phyloP scores from a whole-genome alignment of 2,797 vertebrate genomes.

The Phylloscopus collybita region DNA sequence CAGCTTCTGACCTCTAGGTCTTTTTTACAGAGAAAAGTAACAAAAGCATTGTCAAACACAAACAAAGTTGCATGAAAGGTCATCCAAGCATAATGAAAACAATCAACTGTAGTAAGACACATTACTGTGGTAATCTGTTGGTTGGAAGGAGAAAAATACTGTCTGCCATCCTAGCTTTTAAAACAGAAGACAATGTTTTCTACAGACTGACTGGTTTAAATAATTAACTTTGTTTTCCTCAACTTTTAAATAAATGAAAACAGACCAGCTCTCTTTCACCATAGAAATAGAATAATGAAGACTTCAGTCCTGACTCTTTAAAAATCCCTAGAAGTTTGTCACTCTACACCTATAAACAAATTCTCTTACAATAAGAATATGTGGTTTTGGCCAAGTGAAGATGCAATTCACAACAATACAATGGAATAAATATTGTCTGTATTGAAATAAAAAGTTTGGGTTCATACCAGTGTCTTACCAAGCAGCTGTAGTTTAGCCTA shows the following conservation, averaged over 20 bases:
- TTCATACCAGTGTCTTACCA: background rate
- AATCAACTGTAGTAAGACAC: background rate
- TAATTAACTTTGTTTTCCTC: background rate
- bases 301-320: background rate
- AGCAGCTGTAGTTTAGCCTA: background rate
- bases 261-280: background rate
- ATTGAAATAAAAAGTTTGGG: background rate
- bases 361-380: background rate
- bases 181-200: background rate
- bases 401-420: background rate
- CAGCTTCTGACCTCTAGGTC: background rate
- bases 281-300: background rate
- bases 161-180: background rate
- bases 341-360: background rate
- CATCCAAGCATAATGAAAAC: background rate
- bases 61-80: background rate
- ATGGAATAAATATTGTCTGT: background rate
- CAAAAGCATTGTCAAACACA: background rate
- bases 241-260: background rate
- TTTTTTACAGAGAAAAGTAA: background rate
- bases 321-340: background rate
- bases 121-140: background rate
- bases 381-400: background rate
- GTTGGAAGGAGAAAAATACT: background rate
- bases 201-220: background rate